A percentile compares a stretch with the other conserved stretches of the same genome.
Evolutionary conservation across 2,888 invertebrate species (phyloP).

Genomic region (Brachylomia viminalis): DNA sequence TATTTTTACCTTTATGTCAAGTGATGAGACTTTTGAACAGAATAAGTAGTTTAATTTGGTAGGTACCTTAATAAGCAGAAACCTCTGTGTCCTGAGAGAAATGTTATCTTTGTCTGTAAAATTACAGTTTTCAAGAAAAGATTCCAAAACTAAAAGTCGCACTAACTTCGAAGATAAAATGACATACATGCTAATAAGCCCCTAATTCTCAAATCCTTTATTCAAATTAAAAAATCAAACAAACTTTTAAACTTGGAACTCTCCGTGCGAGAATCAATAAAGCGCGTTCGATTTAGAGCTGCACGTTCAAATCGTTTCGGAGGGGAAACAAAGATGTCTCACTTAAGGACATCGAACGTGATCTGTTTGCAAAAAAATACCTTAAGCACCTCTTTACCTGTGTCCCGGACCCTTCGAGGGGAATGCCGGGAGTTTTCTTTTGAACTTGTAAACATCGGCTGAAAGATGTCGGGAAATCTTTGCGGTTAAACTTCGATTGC

Average conservation of each 20-base stretch:
- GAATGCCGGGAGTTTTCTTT: conserved; percentile 76
- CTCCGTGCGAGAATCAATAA: conserved; percentile 80
- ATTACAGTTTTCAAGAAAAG: not conserved
- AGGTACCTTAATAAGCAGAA: not conserved
- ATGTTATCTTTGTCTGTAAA: not conserved
- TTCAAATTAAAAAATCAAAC: conserved; percentile 36
- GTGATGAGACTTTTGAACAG: not conserved
- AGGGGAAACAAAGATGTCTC: conserved; percentile 87
- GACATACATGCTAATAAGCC: conserved; percentile 24
- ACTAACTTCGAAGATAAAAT: not conserved
- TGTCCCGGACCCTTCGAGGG: conserved; percentile 71
- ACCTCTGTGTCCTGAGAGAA: not conserved
- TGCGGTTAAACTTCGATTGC: conserved; percentile 83
- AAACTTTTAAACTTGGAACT: conserved; percentile 54
- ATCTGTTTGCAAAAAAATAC: conserved; percentile 89
- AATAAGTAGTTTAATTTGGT: not conserved
- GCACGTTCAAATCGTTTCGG: conserved; percentile 80
- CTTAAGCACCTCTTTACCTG: conserved; percentile 86
- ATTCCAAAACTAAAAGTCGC: conserved; percentile 1
- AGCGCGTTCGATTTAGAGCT: conserved; percentile 77
- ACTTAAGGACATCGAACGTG: conserved; percentile 89
- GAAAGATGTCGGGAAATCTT: conserved; percentile 83
- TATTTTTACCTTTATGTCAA: conserved; percentile 22
- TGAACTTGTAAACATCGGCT: conserved; percentile 86
- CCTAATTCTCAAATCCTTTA: not conserved